These are phyloP conservation scores for Idaea biselata DNA, from an alignment of 2,888 invertebrate species.

Conservation along the genomic window DNA sequence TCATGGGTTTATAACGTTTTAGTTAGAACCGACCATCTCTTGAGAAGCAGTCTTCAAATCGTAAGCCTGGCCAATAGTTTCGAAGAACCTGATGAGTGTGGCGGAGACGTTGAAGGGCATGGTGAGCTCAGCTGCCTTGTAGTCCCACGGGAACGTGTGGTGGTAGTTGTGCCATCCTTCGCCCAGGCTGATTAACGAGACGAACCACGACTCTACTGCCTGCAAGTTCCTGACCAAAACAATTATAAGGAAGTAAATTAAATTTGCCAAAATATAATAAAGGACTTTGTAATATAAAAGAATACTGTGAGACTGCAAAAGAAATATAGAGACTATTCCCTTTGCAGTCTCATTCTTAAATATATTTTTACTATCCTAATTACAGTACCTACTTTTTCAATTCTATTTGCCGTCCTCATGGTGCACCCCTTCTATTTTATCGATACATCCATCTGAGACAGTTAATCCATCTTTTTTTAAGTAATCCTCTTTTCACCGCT, in stretches of 20 bases:
- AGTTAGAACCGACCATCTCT: slow-evolving; percentile 50
- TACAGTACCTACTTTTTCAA: too few species aligned
- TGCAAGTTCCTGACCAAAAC: slow-evolving; percentile 29
- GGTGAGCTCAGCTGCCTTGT: slow-evolving; percentile 40
- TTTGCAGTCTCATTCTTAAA: too few species aligned
- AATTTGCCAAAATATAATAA: too few species aligned
- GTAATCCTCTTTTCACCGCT: too few species aligned
- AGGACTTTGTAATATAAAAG: too few species aligned
- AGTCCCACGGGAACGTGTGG: slow-evolving; percentile 50
- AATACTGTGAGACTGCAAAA: too few species aligned
- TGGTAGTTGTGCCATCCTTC: slow-evolving; percentile 55
- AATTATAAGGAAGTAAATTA: slow-evolving; percentile 1
- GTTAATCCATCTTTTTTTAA: too few species aligned
- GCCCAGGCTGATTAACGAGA: slow-evolving; percentile 32
- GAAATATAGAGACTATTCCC: too few species aligned
- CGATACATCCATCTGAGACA: too few species aligned
- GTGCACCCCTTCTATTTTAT: too few species aligned
- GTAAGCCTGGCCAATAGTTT: slow-evolving; percentile 81
- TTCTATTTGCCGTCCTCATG: too few species aligned
- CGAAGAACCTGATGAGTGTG: slow-evolving; percentile 66
- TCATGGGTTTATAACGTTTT: background rate
- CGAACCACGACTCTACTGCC: slow-evolving; percentile 35
- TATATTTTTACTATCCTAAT: too few species aligned
- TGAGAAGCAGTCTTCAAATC: slow-evolving; percentile 79
- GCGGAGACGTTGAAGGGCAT: slow-evolving; percentile 54